Base-by-base conservation (phyloP, 2,797 vertebrate genomes). In the Scleropages formosus region DNA sequence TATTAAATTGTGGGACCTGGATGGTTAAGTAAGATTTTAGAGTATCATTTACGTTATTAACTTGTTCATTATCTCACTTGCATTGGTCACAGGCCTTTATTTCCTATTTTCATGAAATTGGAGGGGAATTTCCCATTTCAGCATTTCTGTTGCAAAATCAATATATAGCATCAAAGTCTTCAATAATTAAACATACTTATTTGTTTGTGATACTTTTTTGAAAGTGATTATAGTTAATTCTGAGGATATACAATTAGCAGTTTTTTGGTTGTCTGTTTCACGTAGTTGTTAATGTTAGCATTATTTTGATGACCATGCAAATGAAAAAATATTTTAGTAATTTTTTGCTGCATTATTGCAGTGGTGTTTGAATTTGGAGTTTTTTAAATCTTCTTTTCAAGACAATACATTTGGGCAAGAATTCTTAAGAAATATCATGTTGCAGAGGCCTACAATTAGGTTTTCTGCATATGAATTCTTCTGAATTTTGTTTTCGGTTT, bases 21-120 rank as follows among this genome's bases (percentile, higher is more conserved):
- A 93, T 95, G 94, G 95, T 95, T 94, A 94, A 94, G 92, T 93
- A 94, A 94, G 95, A 95, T 96, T 96, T 93, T 95, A 94, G 94
- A 95, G 94, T 95, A 95, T 95, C 95, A 96, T 96, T 96, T 94
- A 94, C 96, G 94, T 96, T 95, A 97, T 98, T 97, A 96, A 96
- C 94, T 94, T 95, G 92, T 95, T 95, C 95, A 97, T 97, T 97
- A 97, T 96, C 94, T 91, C 92, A 92, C 91, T 92, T 91, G 89
- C 90, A 94, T 94, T 94, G 94, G 92, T 95, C 89, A 89, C 92
- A 87, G 81, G n/a, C 24, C 59, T 89, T 86, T 84, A 77, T 83
- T 83, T 60, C 72, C 64, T 65, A 31, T 44, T 61, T 67, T 47
- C n/a, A 64, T 56, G 65, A 70, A 69, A 75, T 51, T 58, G 39